These are phyloP conservation scores for Spisula subtruncata DNA, from an alignment of 2,888 invertebrate species.

Conservation along the genomic window DNA sequence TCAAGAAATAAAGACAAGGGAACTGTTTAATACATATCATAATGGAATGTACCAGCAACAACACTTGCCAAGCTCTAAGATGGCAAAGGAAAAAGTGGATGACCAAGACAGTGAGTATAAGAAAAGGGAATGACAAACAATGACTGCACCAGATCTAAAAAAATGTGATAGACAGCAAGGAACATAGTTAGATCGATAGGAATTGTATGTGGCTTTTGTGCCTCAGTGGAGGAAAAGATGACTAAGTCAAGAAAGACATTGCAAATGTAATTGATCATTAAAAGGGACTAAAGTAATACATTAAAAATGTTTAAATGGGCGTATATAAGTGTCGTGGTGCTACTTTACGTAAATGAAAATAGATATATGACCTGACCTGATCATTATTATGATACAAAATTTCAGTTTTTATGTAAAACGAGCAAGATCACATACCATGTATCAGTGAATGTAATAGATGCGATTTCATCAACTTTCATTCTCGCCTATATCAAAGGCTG, in stretches of 20 bases:
- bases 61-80: not conserved
- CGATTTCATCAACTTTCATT: constrained; percentile 9
- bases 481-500: constrained; percentile 7
- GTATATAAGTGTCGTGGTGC: too few species aligned
- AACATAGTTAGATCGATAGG: not conserved
- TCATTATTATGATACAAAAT: not conserved
- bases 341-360: too few species aligned
- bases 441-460: not conserved
- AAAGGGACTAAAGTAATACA: too few species aligned
- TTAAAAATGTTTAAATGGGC: too few species aligned
- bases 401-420: not conserved
- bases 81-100: too few species aligned
- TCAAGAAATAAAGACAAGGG: not conserved
- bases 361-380: not conserved
- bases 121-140: too few species aligned
- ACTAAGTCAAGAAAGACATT: not conserved
- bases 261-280: too few species aligned
- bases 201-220: not conserved
- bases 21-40: not conserved
- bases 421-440: not conserved
- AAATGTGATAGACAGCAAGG: too few species aligned
- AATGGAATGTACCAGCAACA: not conserved
- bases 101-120: too few species aligned
- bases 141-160: too few species aligned
- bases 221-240: not conserved